These are phyloP conservation scores for Mythimna lalbum DNA, from an alignment of 2,888 invertebrate species.

Conservation along the genomic window DNA sequence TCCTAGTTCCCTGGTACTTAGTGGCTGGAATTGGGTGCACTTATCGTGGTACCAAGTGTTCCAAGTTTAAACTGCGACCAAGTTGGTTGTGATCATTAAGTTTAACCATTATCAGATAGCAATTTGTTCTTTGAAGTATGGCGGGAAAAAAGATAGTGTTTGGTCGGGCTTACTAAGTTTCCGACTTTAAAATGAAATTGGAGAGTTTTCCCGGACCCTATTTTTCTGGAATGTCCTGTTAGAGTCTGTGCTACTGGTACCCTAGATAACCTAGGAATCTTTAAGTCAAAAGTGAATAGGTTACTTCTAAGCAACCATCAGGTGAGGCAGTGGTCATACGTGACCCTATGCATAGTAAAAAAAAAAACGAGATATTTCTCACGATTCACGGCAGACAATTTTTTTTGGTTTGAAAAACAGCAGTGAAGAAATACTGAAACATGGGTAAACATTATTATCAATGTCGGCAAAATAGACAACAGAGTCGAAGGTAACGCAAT, in stretches of 20 bases:
- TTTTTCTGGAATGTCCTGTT: too few relatives aligned
- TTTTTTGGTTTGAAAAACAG: neutral
- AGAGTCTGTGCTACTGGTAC: too few relatives aligned
- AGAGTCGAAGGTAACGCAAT: too few relatives aligned
- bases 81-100: conserved; percentile 36
- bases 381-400: too few relatives aligned
- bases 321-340: too few relatives aligned
- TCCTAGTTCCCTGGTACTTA: conserved; percentile 38
- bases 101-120: conserved; percentile 21
- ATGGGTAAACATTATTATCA: too few relatives aligned
- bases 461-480: too few relatives aligned
- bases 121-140: conserved; percentile 21
- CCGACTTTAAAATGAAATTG: neutral
- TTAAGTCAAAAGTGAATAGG: too few relatives aligned
- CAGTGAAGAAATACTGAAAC: neutral
- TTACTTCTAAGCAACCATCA: too few relatives aligned
- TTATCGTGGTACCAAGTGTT: conserved; percentile 49
- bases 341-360: too few relatives aligned
- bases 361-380: too few relatives aligned
- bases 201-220: neutral
- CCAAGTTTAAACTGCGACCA: conserved; percentile 34
- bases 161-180: neutral
- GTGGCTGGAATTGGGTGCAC: conserved; percentile 53
- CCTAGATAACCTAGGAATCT: too few relatives aligned
- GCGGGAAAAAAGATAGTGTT: neutral